phyloP scores from a whole-genome alignment of 2,113 vertebrate genomes.

The Leptosomus discolor region DNA sequence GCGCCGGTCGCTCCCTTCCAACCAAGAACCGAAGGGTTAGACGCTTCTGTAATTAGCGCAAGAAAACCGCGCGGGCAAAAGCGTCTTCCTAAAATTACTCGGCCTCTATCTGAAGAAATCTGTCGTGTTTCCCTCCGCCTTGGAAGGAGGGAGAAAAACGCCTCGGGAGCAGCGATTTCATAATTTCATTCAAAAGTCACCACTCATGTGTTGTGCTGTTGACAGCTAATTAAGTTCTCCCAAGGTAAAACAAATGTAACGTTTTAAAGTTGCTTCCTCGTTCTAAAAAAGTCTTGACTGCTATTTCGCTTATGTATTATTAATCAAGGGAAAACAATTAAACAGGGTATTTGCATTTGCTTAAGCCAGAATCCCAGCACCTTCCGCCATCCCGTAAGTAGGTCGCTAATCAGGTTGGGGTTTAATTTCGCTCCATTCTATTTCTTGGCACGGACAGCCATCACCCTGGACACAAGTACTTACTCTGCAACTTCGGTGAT shows the following conservation, averaged over 20 bases:
- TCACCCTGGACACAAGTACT: neutral
- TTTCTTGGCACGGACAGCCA: neutral
- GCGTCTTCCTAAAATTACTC: conserved; percentile 53
- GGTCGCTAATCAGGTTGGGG: neutral
- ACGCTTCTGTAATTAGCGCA: conserved; percentile 62
- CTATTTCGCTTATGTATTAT: neutral
- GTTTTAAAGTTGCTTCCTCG: neutral
- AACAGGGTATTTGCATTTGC: neutral
- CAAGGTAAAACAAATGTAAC: conserved; percentile 70
- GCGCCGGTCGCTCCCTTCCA: neutral
- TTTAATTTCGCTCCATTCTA: neutral
- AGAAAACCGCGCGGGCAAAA: conserved; percentile 44
- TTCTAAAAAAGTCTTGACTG: conserved; percentile 24
- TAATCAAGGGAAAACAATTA: neutral
- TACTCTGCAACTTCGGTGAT: neutral
- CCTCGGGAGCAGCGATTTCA: conserved; percentile 53
- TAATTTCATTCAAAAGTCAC: conserved; percentile 70
- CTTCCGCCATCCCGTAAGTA: neutral
- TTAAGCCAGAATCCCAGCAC: neutral
- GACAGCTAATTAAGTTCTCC: conserved; percentile 77
- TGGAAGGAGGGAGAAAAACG: conserved; percentile 58
- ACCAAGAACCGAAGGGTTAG: conserved; percentile 38
- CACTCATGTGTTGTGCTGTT: conserved; percentile 49
- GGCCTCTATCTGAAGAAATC: conserved; percentile 43
- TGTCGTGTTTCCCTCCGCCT: conserved; percentile 35